phyloP scores from a whole-genome alignment of 2,797 vertebrate species.

The Threskiornis aethiopicus region DNA sequence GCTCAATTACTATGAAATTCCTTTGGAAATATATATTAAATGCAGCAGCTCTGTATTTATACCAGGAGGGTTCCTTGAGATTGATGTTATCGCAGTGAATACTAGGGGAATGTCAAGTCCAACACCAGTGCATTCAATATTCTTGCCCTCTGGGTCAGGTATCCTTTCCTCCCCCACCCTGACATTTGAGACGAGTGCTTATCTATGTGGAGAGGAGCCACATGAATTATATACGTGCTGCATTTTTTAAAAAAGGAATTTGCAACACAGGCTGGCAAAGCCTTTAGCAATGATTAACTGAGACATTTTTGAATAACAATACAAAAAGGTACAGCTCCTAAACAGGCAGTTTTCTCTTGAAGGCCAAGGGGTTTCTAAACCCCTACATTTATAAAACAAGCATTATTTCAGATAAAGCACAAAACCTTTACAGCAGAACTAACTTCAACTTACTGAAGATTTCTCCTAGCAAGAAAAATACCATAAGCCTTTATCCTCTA shows the following conservation, averaged over 20 bases:
- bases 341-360: slow-evolving; percentile 26
- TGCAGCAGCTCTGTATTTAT: slow-evolving; percentile 23
- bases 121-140: not conserved
- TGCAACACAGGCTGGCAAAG: not conserved
- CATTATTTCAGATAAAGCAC: slow-evolving; percentile 21
- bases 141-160: not conserved
- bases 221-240: not conserved
- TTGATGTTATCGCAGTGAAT: slow-evolving; percentile 50
- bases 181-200: slow-evolving; percentile 36
- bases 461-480: not conserved
- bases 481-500: not conserved
- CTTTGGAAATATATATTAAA: slow-evolving; percentile 62
- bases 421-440: slow-evolving; percentile 33
- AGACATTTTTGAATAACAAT: slow-evolving; percentile 26
- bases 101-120: slow-evolving; percentile 59
- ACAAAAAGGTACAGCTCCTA: slow-evolving; percentile 3
- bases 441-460: not conserved
- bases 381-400: not conserved
- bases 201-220: not conserved
- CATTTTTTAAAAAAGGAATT: slow-evolving; percentile 1
- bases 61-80: slow-evolving; percentile 46
- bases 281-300: slow-evolving; percentile 16
- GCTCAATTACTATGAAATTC: slow-evolving; percentile 67
- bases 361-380: slow-evolving; percentile 42
- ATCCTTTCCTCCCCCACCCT: not conserved